A percentile compares a stretch with the other conserved stretches of the same genome.
Evolutionary conservation across 2,888 invertebrate species (phyloP).

Genomic region (Drosophila antonietae): DNA sequence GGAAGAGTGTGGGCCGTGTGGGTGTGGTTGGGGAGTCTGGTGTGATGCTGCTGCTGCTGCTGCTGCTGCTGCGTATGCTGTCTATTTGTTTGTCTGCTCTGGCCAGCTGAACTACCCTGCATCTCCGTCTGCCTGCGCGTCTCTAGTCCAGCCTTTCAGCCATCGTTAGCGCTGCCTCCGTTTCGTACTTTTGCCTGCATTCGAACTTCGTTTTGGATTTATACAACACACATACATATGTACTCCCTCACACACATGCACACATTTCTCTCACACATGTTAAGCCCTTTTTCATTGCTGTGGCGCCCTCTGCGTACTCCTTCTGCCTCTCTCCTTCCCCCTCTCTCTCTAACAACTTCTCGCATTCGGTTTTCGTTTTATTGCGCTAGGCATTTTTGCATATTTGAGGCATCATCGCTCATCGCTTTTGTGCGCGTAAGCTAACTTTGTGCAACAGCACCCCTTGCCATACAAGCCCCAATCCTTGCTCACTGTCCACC

Average conservation of each 20-base stretch:
- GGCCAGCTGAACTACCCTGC: conserved; percentile 53
- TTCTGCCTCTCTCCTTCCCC: neutral
- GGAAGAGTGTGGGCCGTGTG: neutral
- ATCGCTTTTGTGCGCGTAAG: conserved; percentile 79
- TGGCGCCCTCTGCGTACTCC: conserved; percentile 28
- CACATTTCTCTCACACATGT: conserved; percentile 28
- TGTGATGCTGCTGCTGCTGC: conserved; percentile 4
- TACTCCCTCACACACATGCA: neutral
- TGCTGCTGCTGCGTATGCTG: conserved; percentile 25
- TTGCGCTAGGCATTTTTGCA: conserved; percentile 80
- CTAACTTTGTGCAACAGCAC: conserved; percentile 40
- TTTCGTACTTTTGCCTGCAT: conserved; percentile 67
- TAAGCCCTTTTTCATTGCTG: conserved; percentile 62
- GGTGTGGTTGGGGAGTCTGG: neutral
- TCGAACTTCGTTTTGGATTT: conserved; percentile 72
- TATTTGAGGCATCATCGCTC: conserved; percentile 81
- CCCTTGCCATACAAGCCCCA: neutral
- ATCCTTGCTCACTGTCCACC: neutral
- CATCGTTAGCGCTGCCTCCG: conserved; percentile 66
- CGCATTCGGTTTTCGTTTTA: conserved; percentile 60
- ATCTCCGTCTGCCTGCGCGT: neutral
- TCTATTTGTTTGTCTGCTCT: conserved; percentile 63
- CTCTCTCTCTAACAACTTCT: conserved; percentile 1
- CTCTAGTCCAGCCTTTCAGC: conserved; percentile 15
- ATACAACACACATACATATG: conserved; percentile 11